Evolutionary conservation across 2,888 invertebrate species (phyloP), one percentile per base, ranked within the genome.

Genomic region (Deilephila elpenor): DNA sequence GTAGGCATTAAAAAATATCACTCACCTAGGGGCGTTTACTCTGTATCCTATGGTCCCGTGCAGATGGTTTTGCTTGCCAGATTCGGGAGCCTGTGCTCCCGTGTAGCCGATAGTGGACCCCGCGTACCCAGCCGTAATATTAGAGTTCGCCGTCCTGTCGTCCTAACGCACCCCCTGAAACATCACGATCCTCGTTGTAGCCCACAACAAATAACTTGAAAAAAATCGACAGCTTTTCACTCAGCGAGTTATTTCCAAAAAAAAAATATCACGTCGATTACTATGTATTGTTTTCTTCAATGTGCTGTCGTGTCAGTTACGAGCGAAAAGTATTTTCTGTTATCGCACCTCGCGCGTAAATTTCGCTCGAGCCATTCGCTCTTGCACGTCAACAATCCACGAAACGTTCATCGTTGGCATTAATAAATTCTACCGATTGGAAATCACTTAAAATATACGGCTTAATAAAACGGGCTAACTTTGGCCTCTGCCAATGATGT

Each of bases 91-190:
- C 84, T 86, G 88, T 80, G 91, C 93, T 90, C 93, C 95, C 89
- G 88, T 80, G 89, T 92, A 92, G 83, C 82, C 89, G 86, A 88
- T 91, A 82, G 87, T 85, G 85, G 95, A 87, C 82, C 89, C 89
- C 88, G 89, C 93, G 95, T 95, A 95, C 88, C 95, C 95, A 91
- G 95, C 95, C 95, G 96, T 96, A 92, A 96, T 96, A 92, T 95
- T 92, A 91, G 96, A 96, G 95, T 93, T 91, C 92, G 94, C 94
- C 92, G 97, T 96, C 96, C 95, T 92, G 97, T 95, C 96, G 94
- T 96, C 96, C 92, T 96, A 96, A 96, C 96, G 96, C 87, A 96
- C 97, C 93, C 88, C 89, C 94, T 94, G 94, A 93, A 94, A 93
- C 88, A 93, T 90, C 89, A 90, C 80, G 90, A 84, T 90, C 85